Conservation (phyloP, 2,888 invertebrate species). For the Chaitophorus viminalis region DNA sequence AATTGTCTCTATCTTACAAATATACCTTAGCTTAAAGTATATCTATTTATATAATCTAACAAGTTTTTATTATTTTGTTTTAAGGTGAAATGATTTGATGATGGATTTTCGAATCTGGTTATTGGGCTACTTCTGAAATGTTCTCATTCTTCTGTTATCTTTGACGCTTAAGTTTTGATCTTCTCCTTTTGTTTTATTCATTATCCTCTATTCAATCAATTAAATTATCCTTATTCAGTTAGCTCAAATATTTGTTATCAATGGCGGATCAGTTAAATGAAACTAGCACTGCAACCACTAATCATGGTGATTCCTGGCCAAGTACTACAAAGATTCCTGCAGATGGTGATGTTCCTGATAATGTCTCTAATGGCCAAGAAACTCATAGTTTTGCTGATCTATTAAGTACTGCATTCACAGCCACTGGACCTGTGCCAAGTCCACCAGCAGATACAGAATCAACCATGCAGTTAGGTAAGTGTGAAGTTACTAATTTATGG, state of each 20-base stretch:
- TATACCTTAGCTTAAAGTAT: background rate
- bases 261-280: conserved; percentile 57
- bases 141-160: background rate
- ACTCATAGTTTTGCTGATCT: conserved; percentile 61
- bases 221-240: conserved; percentile 11
- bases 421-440: conserved; percentile 59
- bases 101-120: conserved; percentile 7
- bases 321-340: conserved; percentile 52
- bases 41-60: background rate
- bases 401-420: conserved; percentile 59
- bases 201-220: conserved; percentile 3
- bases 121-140: conserved; percentile 20
- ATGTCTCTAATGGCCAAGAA: conserved; percentile 58
- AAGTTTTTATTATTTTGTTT: conserved; percentile 11
- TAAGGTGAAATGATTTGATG: conserved; percentile 30
- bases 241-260: conserved; percentile 45
- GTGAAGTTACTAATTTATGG: background rate
- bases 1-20: background rate
- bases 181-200: conserved; percentile 11
- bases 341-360: conserved; percentile 52
- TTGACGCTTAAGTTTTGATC: conserved; percentile 3
- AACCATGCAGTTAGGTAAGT: conserved; percentile 55
- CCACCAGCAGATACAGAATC: conserved; percentile 54
- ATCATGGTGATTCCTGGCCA: conserved; percentile 44
- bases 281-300: conserved; percentile 47